Percentiles rank a stretch among this genome's conserved stretches.
phyloP scores from a whole-genome alignment of 2,888 invertebrate genomes.

The Gasteruption jaculator region DNA sequence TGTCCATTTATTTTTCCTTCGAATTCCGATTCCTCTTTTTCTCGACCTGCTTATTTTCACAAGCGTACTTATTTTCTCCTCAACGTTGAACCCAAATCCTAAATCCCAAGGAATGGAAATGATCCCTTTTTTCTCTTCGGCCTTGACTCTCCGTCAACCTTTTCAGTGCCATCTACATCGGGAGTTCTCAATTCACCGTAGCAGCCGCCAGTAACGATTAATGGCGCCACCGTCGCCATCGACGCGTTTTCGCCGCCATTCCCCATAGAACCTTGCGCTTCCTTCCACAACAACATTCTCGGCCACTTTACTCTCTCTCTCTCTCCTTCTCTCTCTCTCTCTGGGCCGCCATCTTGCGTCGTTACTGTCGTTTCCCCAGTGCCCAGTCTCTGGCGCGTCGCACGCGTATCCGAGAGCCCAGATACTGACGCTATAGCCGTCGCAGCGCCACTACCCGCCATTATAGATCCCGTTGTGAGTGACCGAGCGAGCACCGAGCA shows the following conservation, averaged over 20 bases:
- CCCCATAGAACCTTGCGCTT: constrained; percentile 1
- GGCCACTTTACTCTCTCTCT: constrained; percentile 2
- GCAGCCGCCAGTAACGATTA: constrained; percentile 9
- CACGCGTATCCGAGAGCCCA: too few species aligned
- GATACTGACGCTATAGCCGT: too few species aligned
- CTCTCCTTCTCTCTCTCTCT: background rate
- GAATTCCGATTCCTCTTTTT: too few species aligned
- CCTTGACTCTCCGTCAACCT: constrained; percentile 3
- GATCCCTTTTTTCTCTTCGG: constrained; percentile 8
- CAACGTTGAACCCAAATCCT: too few species aligned
- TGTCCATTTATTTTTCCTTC: too few species aligned
- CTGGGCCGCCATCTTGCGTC: constrained; percentile 5
- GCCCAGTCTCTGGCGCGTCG: too few species aligned
- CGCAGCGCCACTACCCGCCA: constrained; percentile 36
- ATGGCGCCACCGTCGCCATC: constrained; percentile 1
- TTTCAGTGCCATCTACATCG: constrained; percentile 13
- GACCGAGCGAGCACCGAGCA: constrained; percentile 34
- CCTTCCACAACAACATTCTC: background rate
- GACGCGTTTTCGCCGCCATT: constrained; percentile 8
- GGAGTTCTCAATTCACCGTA: constrained; percentile 6
- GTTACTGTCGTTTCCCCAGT: constrained; percentile 2
- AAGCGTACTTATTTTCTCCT: too few species aligned
- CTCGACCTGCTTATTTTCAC: too few species aligned
- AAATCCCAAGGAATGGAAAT: too few species aligned
- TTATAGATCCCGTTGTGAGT: constrained; percentile 50